Evolutionary conservation across 2,888 invertebrate species (phyloP).

Genomic region (Aphidius colemani): DNA sequence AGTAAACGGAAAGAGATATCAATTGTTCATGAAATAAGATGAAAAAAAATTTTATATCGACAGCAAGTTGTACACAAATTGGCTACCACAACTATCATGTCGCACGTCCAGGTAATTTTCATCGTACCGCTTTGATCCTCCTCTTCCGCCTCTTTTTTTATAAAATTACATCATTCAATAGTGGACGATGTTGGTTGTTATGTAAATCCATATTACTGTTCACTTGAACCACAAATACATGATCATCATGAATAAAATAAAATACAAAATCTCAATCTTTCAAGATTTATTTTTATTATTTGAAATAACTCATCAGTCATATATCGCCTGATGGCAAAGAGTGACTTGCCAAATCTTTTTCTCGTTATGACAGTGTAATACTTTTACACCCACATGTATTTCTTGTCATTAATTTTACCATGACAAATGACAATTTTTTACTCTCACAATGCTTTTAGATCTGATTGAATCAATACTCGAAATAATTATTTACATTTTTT

Average conservation of each 20-base stretch:
- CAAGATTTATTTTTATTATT: neutral
- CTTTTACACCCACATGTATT: conserved; percentile 33
- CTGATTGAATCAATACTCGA: conserved; percentile 30
- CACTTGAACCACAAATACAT: conserved; percentile 10
- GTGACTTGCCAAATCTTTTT: conserved; percentile 41
- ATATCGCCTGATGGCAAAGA: neutral
- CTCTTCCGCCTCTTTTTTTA: neutral
- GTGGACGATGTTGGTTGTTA: conserved; percentile 20
- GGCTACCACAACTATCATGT: conserved; percentile 31
- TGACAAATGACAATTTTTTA: conserved; percentile 35
- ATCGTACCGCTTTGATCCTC: conserved; percentile 27
- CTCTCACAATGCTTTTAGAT: conserved; percentile 18
- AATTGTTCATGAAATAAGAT: too few species aligned
- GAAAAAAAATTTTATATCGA: conserved; percentile 12
- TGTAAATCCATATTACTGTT: conserved; percentile 19
- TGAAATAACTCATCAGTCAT: neutral
- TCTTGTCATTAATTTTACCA: conserved; percentile 47
- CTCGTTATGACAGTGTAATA: conserved; percentile 45
- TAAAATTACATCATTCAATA: conserved; percentile 25
- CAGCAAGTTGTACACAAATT: conserved; percentile 32
- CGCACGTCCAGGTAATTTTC: conserved; percentile 29
- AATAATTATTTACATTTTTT: too few species aligned
- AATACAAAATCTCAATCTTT: neutral
- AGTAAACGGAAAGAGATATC: too few species aligned
- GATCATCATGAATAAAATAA: neutral